Base-by-base conservation (phyloP, 2,888 invertebrate species). In the Tinea trinotella region DNA sequence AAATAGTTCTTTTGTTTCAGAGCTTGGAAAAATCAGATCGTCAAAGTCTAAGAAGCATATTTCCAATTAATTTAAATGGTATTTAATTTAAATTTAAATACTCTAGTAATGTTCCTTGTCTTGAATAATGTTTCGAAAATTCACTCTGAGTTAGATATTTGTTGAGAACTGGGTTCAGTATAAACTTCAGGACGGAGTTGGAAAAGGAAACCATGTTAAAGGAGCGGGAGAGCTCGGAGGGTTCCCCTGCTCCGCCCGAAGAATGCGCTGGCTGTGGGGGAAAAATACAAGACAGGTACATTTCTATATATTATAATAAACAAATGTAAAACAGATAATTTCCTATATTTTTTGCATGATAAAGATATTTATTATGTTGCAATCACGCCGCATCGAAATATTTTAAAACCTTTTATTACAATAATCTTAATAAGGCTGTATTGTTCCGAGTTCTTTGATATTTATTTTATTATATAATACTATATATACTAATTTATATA, bases 191-290 rank as follows among this genome's bases (percentile, higher is more conserved):
- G 62, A 67, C 66, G 35, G 52, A 34, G 35, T 13, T 35, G 64
- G 70, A 70, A 56, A 67, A 68, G 61, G 67, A 71, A 66, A 67
- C 67, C 59, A 92, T 92, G 92, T 80, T 92, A 77, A 92, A 92
- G 76, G 92, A 92, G 74, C 88, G 91, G 55, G 87, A 90, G 64
- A 82, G 88, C 72, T 79, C 87, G 71, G 77, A 78, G 65, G 78
- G 73, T 55, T 85, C 85, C 55, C 82, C 85, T 50, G 66, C 70
- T 44, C 63, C 71, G 46, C 81, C 84, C 2, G 85, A 84, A 63
- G 82, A 82, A 70, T 90, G 90, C 65, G 90, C 90, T 58, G 90
- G 90, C 13, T 90, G 90, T 68, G 89, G 90, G 60, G 88, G 88
- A 18, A 71, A 87, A 61, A 90, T 90, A 59, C 88, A 89, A 60